Percentiles rank a stretch among this genome's conserved stretches.
phyloP scores from a whole-genome alignment of 2,797 vertebrate genomes.

The Acomys russatus region DNA sequence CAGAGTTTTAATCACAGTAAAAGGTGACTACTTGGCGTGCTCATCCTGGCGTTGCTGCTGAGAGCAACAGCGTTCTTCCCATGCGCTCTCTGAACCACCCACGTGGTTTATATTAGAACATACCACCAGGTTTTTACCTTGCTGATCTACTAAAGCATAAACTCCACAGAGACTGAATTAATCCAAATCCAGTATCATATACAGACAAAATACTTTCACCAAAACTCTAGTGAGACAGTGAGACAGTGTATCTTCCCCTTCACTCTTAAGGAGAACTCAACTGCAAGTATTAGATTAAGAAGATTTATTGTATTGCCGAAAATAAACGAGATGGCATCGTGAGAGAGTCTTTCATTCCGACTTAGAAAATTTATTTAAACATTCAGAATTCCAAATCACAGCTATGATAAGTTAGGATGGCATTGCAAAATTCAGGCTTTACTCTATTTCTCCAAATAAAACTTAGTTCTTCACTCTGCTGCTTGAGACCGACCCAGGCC shows the following conservation, averaged over 20 bases:
- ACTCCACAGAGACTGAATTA: neutral
- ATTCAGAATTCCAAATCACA: constrained; percentile 32
- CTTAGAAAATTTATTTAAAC: constrained; percentile 54
- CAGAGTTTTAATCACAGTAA: neutral
- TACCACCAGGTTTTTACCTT: neutral
- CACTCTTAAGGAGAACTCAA: constrained; percentile 29
- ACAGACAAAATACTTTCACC: constrained; percentile 30
- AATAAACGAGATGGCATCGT: constrained; percentile 47
- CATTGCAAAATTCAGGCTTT: constrained; percentile 1
- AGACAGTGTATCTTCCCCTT: constrained; percentile 24
- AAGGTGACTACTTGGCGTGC: neutral
- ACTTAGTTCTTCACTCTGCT: constrained; percentile 26
- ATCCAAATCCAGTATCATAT: neutral
- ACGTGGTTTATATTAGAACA: neutral
- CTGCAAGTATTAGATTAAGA: constrained; percentile 3
- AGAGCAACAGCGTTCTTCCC: neutral
- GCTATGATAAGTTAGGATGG: neutral
- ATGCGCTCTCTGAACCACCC: neutral
- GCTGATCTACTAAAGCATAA: neutral
- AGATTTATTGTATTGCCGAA: neutral
- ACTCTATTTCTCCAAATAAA: constrained; percentile 34
- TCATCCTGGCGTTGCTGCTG: neutral
- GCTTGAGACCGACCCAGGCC: neutral
- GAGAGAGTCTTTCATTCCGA: constrained; percentile 23
- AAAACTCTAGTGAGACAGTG: constrained; percentile 37